Base-by-base conservation (phyloP, 1,140 invertebrate species). In the Bombus pascuorum region DNA sequence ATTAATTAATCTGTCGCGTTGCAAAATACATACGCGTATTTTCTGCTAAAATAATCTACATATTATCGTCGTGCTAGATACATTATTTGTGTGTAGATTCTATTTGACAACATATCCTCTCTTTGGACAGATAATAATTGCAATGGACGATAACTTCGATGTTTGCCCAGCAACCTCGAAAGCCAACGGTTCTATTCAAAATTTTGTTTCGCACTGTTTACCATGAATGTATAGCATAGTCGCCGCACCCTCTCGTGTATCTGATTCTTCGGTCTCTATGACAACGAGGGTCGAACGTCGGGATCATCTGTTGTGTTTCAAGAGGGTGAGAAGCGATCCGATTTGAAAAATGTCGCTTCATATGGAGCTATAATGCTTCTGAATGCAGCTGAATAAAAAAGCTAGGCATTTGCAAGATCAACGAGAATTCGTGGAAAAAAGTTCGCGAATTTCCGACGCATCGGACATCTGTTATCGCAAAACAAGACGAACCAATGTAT, bases 201-300 rank as follows among this genome's bases (percentile, higher is more conserved):
- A 72, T 72, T 72, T 53, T 37, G 47, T 72, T 39, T 57, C 15
- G 47, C 65, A 4, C 47, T 39, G 68, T 53, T 72, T 28, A 1
- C 10, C 79, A 3, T 2, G 44, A 72, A 57, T n/a, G 25, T 71
- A 10, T 28, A 9, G 47, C 3, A 12, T 37, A 13, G 0, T 10
- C 0, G 18, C 15, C 42, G 32, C 34, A 59, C 68, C 34, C 44
- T 84, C 18, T 4, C 15, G 5, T 15, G 34, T 65, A n/a, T 37
- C 37, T 70, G 37, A 73, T 68, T 37, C 74, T 79, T 79, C 28
- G 25, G 47, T 86, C 53, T 28, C 59, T 39, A 66, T 87, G 57
- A 37, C 22, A 42, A 86, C 75, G 71, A 13, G 42, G 25, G 5
- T 76, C 39, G 53, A 28, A 65, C 28, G 39, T 79, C n/a, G 22